phyloP scores from a whole-genome alignment of 2,797 vertebrate species.

The Muscicapa striata region DNA sequence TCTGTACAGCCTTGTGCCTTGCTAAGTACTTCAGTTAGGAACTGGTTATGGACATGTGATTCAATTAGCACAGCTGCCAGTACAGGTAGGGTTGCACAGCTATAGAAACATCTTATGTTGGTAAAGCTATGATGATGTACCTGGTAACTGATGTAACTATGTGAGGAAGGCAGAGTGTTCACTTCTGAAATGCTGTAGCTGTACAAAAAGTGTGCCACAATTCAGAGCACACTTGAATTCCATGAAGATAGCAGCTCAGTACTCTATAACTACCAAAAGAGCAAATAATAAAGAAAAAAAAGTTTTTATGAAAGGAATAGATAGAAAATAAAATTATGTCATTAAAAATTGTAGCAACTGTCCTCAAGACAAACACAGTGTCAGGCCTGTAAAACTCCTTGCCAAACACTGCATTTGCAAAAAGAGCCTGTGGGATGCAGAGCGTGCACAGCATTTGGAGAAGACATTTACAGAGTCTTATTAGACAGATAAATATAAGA shows the following conservation, averaged over 20 bases:
- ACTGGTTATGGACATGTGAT: accelerated
- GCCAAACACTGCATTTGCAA: background rate
- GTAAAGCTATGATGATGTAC: background rate
- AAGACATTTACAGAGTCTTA: background rate
- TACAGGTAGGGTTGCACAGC: background rate
- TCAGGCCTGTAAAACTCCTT: background rate
- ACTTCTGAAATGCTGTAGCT: background rate
- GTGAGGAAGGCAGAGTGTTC: background rate
- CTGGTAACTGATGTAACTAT: background rate
- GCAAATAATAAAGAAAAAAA: background rate
- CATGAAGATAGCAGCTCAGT: background rate
- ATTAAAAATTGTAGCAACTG: background rate
- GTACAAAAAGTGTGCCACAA: background rate
- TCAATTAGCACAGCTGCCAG: background rate
- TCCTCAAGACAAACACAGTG: background rate
- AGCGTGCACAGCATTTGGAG: background rate
- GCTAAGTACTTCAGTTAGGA: background rate
- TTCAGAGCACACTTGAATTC: background rate
- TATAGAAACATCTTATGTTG: background rate
- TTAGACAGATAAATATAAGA: background rate
- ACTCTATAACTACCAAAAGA: background rate
- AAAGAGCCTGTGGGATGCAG: background rate
- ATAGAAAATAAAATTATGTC: background rate
- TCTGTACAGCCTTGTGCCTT: background rate
- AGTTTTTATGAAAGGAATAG: background rate